Percentiles rank a stretch among this genome's conserved stretches.
Conservation (phyloP, 64 coral and sea anemone genomes). For the Montipora capricornis region DNA sequence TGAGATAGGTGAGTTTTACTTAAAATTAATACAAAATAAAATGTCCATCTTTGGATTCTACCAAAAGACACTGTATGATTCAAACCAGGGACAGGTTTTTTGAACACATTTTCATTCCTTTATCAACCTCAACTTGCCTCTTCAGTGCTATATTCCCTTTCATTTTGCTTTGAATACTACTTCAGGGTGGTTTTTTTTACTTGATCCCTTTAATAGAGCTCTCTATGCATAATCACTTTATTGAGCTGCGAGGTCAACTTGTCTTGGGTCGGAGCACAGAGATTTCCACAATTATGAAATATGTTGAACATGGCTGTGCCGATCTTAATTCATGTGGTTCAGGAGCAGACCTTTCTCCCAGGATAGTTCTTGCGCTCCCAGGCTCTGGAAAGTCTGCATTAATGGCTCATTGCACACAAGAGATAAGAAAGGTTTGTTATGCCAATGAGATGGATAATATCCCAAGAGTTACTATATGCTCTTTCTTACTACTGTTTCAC, state of each 20-base stretch:
- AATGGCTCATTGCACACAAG: slow-evolving; percentile 71
- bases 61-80: no score
- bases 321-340: slow-evolving; percentile 25
- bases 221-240: slow-evolving; percentile 68
- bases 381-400: slow-evolving; percentile 87
- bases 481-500: background rate
- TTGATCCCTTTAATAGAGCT: slow-evolving; percentile 26
- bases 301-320: slow-evolving; percentile 37
- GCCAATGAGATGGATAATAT: background rate
- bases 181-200: background rate
- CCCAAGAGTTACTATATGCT: background rate
- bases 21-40: no score
- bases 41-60: no score
- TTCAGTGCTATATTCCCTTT: background rate
- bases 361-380: slow-evolving; percentile 66
- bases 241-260: slow-evolving; percentile 65
- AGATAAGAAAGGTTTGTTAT: slow-evolving; percentile 72
- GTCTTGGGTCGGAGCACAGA: slow-evolving; percentile 70
- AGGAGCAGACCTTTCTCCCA: background rate
- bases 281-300: slow-evolving; percentile 66
- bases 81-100: no score
- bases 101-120: no score
- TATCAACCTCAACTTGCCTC: background rate
- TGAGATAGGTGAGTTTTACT: slow-evolving; percentile 64
- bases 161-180: background rate